phyloP scores from a whole-genome alignment of 2,113 vertebrate species.

The human (Homo sapiens) region DNA sequence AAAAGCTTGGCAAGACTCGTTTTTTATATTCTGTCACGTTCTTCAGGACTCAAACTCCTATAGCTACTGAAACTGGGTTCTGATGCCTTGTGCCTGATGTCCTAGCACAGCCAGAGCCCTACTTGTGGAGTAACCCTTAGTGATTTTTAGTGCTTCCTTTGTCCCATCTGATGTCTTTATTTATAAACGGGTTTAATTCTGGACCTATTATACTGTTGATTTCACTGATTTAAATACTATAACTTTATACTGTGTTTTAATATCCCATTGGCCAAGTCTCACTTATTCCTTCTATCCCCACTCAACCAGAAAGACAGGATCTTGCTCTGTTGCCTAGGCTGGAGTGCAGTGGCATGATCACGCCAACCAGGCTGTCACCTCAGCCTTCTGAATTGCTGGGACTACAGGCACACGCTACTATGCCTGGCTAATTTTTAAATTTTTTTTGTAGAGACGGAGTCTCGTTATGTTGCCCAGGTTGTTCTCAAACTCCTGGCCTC shows the following conservation, averaged over 20 bases:
- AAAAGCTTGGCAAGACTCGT: not conserved
- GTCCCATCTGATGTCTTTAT: not conserved
- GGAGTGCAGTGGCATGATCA: too few species aligned
- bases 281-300: not conserved
- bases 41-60: not conserved
- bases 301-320: not conserved
- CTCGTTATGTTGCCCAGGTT: too few species aligned
- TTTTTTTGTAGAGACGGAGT: too few species aligned
- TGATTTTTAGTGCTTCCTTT: not conserved
- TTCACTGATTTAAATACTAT: not conserved
- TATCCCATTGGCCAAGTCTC: not conserved
- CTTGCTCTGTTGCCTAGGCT: too few species aligned
- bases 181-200: not conserved
- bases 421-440: too few species aligned
- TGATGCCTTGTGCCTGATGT: not conserved
- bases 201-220: not conserved
- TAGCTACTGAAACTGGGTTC: not conserved
- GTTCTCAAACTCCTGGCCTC: too few species aligned
- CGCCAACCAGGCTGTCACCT: too few species aligned
- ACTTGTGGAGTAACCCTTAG: not conserved
- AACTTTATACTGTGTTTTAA: not conserved
- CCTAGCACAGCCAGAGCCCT: not conserved
- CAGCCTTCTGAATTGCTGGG: too few species aligned
- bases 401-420: too few species aligned
- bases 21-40: not conserved